A percentile compares a stretch with the other conserved stretches of the same genome.
These are phyloP conservation scores for Notodonta ziczac DNA, from an alignment of 2,888 invertebrate species.

Conservation along the genomic window DNA sequence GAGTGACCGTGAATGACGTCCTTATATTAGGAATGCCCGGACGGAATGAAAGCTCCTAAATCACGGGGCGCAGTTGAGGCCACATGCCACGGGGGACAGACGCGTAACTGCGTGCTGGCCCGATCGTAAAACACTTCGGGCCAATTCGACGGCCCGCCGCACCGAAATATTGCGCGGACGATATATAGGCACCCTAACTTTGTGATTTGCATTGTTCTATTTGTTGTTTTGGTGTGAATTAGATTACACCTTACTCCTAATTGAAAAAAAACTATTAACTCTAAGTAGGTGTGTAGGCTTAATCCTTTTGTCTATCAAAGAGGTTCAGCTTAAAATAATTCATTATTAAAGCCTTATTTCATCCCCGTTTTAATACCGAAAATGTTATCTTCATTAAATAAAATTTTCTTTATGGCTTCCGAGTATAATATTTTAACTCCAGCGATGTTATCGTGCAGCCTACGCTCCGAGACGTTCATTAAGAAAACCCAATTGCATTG, in stretches of 20 bases:
- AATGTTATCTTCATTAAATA: constrained; percentile 64
- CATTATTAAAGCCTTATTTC: constrained; percentile 29
- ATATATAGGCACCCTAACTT: constrained; percentile 46
- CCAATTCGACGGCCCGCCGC: constrained; percentile 44
- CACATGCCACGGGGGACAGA: constrained; percentile 67
- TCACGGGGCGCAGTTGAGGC: constrained; percentile 69
- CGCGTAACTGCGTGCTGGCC: constrained; percentile 59
- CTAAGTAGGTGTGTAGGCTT: too few relatives aligned
- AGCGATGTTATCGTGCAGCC: constrained; percentile 66
- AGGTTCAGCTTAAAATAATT: not conserved
- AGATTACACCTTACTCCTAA: too few relatives aligned
- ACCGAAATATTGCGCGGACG: constrained; percentile 41
- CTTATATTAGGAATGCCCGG: constrained; percentile 45
- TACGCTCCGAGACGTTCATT: constrained; percentile 50
- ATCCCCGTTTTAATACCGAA: constrained; percentile 60
- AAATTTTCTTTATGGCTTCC: constrained; percentile 78
- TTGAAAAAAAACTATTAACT: too few relatives aligned
- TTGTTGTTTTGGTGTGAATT: constrained; percentile 23
- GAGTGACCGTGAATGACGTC: too few relatives aligned
- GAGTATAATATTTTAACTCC: constrained; percentile 72
- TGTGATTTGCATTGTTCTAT: constrained; percentile 48
- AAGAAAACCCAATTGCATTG: constrained; percentile 44
- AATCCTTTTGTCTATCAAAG: constrained; percentile 14
- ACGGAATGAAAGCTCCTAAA: constrained; percentile 73
- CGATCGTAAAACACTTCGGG: constrained; percentile 68